A percentile compares a stretch with the other conserved stretches of the same genome.
Evolutionary conservation across 2,113 vertebrate species (phyloP).

Genomic region (Ancistrus triradiatus): DNA sequence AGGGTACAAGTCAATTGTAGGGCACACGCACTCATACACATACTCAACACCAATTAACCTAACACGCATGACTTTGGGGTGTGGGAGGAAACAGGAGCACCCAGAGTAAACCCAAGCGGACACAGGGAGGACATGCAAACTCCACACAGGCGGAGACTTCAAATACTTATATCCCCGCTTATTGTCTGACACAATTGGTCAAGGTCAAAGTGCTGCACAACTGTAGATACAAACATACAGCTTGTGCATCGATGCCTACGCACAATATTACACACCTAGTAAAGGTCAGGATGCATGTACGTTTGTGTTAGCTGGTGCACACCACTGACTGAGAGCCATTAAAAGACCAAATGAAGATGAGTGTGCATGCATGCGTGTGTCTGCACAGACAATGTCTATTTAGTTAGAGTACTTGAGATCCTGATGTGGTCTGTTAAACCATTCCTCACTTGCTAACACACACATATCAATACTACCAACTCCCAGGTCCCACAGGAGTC

Average conservation of each 20-base stretch:
- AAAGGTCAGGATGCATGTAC: constrained; percentile 72
- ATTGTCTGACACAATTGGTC: too few species aligned
- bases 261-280: constrained; percentile 43
- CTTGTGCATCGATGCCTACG: constrained; percentile 57
- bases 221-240: constrained; percentile 3
- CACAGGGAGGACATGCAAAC: too few species aligned
- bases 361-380: constrained; percentile 36
- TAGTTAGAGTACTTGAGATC: constrained; percentile 20
- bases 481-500: too few species aligned
- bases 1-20: too few species aligned
- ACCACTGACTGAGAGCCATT: constrained; percentile 73
- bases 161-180: too few species aligned
- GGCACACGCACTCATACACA: too few species aligned
- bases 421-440: constrained; percentile 9
- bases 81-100: too few species aligned
- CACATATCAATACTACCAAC: constrained; percentile 48
- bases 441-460: too few species aligned
- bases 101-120: too few species aligned
- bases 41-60: too few species aligned
- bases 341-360: constrained; percentile 52
- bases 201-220: constrained; percentile 18
- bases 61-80: too few species aligned
- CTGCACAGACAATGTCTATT: constrained; percentile 37
- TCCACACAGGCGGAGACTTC: too few species aligned
- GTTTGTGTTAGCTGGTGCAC: constrained; percentile 74